Percentiles rank a stretch among this genome's conserved stretches.
Conservation (phyloP, 2,113 vertebrate species). For the Empidonax traillii region DNA sequence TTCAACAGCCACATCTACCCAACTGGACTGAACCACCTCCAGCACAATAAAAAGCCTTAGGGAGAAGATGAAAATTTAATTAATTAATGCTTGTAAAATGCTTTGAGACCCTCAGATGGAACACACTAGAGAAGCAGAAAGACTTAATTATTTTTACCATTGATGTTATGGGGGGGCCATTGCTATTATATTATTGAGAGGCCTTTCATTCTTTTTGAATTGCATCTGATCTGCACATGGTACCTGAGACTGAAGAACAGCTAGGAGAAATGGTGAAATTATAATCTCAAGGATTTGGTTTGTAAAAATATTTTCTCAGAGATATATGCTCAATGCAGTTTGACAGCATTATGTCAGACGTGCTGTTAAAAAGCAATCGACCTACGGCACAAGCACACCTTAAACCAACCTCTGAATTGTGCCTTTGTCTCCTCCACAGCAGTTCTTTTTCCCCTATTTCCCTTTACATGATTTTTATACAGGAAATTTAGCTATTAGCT, state of each 20-base stretch:
- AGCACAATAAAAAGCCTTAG: conserved; percentile 28
- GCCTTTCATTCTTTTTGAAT: background rate
- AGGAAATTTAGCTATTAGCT: background rate
- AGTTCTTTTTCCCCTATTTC: background rate
- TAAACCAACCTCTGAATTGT: background rate
- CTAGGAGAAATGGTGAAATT: background rate
- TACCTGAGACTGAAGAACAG: background rate
- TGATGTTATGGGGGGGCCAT: background rate
- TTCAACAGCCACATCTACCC: conserved; percentile 10
- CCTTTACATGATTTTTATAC: background rate
- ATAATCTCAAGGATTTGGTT: background rate
- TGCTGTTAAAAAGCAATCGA: background rate
- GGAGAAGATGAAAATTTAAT: conserved; percentile 45
- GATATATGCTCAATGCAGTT: background rate
- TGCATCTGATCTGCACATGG: background rate
- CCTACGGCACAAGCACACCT: background rate
- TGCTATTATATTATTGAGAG: background rate
- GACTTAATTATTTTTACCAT: conserved; percentile 58
- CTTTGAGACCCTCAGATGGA: conserved; percentile 56
- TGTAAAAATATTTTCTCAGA: background rate
- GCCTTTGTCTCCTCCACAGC: background rate
- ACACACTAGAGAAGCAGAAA: conserved; percentile 44
- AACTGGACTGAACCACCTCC: conserved; percentile 58
- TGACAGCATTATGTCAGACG: background rate
- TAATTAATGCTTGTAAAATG: conserved; percentile 57